Conservation (phyloP, 1,140 invertebrate genomes). For the Proales similis region DNA sequence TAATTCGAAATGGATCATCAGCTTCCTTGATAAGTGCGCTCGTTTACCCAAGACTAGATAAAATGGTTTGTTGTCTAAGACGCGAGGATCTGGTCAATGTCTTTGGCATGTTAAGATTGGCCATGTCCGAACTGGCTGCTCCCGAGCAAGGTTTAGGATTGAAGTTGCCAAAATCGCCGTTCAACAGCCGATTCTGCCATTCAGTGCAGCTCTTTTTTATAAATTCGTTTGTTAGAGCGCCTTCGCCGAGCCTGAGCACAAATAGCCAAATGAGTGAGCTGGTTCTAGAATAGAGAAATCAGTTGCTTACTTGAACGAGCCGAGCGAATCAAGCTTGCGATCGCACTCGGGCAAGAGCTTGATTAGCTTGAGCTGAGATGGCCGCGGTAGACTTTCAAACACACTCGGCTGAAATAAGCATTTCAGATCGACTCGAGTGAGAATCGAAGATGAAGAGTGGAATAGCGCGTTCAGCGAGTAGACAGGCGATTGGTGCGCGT, state of each 20-base stretch:
- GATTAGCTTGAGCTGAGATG: constrained; percentile 32
- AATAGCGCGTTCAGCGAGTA: constrained; percentile 19
- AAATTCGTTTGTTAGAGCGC: constrained; percentile 34
- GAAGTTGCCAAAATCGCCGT: constrained; percentile 31
- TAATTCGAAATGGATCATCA: too few species aligned
- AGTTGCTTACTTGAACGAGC: constrained; percentile 27
- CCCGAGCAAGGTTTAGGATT: not conserved
- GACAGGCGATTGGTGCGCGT: too few species aligned
- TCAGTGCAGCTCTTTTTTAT: constrained; percentile 37
- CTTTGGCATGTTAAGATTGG: not conserved
- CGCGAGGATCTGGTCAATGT: constrained; percentile 26
- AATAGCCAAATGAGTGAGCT: not conserved
- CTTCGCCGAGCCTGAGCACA: constrained; percentile 10
- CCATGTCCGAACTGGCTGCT: constrained; percentile 17
- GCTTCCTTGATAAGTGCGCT: too few species aligned
- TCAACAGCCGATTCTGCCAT: constrained; percentile 29
- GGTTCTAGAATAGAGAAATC: not conserved
- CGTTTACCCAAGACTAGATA: too few species aligned
- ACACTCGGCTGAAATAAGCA: constrained; percentile 25
- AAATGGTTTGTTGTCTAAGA: constrained; percentile 31
- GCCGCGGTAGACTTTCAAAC: constrained; percentile 30
- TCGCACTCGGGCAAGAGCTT: constrained; percentile 36
- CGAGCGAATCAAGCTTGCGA: constrained; percentile 23
- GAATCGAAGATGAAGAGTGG: constrained; percentile 7
- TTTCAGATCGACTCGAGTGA: constrained; percentile 37